Conservation (phyloP, 2,113 vertebrate species). For the Plecturocebus donacophilus region DNA sequence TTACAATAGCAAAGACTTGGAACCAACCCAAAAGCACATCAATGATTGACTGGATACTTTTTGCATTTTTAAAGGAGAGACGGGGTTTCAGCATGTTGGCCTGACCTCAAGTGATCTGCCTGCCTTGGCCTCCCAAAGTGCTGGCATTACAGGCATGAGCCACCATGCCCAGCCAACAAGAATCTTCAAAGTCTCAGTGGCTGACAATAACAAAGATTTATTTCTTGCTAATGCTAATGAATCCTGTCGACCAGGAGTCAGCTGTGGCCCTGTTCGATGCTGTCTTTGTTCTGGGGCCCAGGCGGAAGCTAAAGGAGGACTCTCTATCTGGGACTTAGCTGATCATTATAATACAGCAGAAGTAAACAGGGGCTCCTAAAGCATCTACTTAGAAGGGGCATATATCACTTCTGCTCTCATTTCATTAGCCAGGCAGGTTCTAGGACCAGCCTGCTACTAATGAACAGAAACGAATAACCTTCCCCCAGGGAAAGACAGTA, state of each 20-base stretch:
- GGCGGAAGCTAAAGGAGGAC: not conserved
- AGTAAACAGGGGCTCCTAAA: not conserved
- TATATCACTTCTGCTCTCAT: not conserved
- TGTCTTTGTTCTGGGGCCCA: not conserved
- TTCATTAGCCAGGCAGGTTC: not conserved
- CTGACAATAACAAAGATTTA: not conserved
- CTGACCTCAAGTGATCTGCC: too few species aligned
- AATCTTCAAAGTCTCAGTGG: not conserved
- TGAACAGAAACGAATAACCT: slow-evolving; percentile 10
- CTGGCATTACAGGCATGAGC: too few species aligned
- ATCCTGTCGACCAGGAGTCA: not conserved
- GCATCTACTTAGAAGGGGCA: not conserved
- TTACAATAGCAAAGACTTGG: too few species aligned
- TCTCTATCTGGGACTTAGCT: not conserved
- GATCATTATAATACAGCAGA: not conserved
- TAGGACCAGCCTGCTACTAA: not conserved
- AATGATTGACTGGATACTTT: too few species aligned
- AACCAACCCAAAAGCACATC: too few species aligned
- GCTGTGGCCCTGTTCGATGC: not conserved
- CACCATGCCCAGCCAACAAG: not conserved
- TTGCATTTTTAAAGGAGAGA: too few species aligned
- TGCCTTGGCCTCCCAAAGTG: too few species aligned
- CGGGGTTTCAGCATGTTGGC: too few species aligned
- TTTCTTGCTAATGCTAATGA: not conserved
- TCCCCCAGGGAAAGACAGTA: slow-evolving; percentile 8